Percentiles rank a stretch among this genome's conserved stretches.
Evolutionary conservation across 2,888 invertebrate genomes (phyloP).

Genomic region (Acanthacorydalis orientalis): DNA sequence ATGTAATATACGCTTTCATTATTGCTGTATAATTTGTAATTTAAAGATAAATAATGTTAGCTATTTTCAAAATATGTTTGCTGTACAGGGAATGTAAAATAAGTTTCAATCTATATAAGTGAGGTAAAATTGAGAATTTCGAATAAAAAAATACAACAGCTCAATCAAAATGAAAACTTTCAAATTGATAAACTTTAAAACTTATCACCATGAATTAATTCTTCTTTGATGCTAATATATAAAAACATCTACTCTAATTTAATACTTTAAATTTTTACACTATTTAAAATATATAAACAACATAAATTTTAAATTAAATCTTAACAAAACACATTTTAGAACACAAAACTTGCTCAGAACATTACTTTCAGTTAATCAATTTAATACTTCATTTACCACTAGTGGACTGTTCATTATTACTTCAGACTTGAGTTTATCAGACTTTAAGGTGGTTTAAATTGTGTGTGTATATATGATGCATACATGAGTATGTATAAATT

Average conservation of each 20-base stretch:
- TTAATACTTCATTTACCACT: neutral
- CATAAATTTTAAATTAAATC: neutral
- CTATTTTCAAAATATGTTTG: neutral
- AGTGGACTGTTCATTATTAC: slow-evolving; percentile 6
- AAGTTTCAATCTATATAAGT: neutral
- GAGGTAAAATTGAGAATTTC: neutral
- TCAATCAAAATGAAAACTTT: neutral
- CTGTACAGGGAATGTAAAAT: neutral
- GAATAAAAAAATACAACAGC: neutral
- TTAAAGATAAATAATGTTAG: neutral
- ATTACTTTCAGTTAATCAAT: neutral
- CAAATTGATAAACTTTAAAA: neutral
- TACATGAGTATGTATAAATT: too few relatives aligned
- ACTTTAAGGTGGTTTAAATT: slow-evolving; percentile 15
- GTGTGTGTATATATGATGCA: too few relatives aligned
- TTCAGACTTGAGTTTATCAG: slow-evolving; percentile 27
- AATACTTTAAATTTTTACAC: neutral
- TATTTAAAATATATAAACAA: neutral
- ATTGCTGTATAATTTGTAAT: neutral
- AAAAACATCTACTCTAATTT: neutral
- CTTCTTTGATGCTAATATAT: neutral
- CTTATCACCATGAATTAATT: neutral
- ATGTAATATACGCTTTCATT: neutral
- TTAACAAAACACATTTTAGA: neutral
- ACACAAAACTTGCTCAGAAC: too few relatives aligned